Percentiles rank a stretch among this genome's conserved stretches.
Conservation (phyloP, 2,113 vertebrate genomes). For the Hydrochoerus hydrochaeris region DNA sequence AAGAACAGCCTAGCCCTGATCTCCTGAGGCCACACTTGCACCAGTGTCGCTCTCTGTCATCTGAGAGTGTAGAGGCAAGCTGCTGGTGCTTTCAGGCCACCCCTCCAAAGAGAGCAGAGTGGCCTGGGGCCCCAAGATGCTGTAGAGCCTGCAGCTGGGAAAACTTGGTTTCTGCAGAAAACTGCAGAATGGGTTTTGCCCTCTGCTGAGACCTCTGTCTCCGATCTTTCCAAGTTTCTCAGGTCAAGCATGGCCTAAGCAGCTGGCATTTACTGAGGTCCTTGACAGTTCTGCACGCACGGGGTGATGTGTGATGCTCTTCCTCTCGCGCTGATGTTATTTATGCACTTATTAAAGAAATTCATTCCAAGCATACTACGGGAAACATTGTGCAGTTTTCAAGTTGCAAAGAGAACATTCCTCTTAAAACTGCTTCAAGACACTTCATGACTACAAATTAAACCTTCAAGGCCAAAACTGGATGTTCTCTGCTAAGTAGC, state of each 20-base stretch:
- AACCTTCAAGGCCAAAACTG: neutral
- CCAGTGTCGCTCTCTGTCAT: neutral
- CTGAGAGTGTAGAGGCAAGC: neutral
- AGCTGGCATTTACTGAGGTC: neutral
- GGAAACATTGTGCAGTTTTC: neutral
- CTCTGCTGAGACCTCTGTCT: neutral
- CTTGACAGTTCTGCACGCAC: neutral
- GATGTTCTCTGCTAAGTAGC: neutral
- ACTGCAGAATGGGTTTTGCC: neutral
- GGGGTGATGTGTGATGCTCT: neutral
- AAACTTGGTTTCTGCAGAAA: neutral
- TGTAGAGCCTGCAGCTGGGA: neutral
- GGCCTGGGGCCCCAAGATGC: neutral
- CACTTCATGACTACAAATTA: neutral
- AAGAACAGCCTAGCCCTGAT: neutral
- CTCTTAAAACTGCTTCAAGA: neutral
- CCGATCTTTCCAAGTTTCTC: neutral
- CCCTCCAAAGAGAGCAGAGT: neutral
- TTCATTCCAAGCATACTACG: neutral
- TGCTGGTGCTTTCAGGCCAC: neutral
- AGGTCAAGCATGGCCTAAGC: neutral
- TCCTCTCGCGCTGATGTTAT: neutral
- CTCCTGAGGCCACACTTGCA: neutral
- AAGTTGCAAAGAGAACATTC: neutral
- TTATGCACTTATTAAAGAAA: slow-evolving; percentile 21